phyloP scores from a whole-genome alignment of 2,797 vertebrate genomes.

The Craterocephalus amniculus region DNA sequence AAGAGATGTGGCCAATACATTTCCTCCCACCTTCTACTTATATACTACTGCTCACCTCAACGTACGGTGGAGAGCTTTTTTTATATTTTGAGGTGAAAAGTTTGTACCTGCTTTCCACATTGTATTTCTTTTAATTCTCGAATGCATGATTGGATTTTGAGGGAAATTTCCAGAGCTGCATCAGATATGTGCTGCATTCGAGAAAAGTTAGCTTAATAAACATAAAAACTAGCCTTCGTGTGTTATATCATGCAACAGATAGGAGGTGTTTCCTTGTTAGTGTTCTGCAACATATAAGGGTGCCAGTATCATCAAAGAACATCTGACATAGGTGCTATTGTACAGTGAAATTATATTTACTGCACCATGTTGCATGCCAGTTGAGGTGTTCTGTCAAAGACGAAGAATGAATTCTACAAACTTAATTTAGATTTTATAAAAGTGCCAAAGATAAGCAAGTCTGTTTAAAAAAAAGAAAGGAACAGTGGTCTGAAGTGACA shows the following conservation, averaged over 20 bases:
- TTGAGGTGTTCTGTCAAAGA: background rate
- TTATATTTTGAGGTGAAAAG: slow-evolving; percentile 16
- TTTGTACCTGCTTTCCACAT: background rate
- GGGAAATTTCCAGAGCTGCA: background rate
- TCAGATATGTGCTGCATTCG: background rate
- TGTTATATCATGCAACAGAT: background rate
- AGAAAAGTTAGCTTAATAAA: background rate
- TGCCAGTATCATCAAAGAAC: background rate
- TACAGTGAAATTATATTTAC: background rate
- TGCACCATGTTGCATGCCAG: background rate
- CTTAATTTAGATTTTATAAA: background rate
- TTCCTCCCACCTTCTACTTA: slow-evolving; percentile 26
- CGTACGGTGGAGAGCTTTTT: slow-evolving; percentile 21
- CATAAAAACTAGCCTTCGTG: background rate
- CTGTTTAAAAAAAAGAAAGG: background rate
- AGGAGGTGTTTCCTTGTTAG: background rate
- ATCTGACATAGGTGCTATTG: background rate
- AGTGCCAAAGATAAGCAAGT: background rate
- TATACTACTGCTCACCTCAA: slow-evolving; percentile 2
- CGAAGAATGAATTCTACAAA: background rate
- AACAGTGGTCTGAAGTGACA: slow-evolving; percentile 28
- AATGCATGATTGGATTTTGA: background rate
- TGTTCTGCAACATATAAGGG: background rate
- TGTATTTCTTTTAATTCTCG: background rate
- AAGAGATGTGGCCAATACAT: slow-evolving; percentile 48